These are phyloP conservation scores for Tachina fera DNA, from an alignment of 2,888 invertebrate species.

Conservation along the genomic window DNA sequence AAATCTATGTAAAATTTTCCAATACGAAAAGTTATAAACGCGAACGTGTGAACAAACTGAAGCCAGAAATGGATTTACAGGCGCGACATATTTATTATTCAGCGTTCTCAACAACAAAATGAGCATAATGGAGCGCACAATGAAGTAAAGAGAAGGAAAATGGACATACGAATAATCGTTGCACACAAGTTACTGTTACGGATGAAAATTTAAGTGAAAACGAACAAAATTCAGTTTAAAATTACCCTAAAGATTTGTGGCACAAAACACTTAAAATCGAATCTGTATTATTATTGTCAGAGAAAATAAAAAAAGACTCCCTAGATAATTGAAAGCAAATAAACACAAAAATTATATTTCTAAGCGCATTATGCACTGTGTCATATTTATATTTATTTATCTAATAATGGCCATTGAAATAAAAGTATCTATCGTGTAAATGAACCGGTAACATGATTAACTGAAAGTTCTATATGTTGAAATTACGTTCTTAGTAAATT, in stretches of 20 bases:
- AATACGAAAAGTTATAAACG: slow-evolving; percentile 78
- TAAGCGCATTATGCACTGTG: no score
- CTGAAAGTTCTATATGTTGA: no score
- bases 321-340: no score
- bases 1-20: slow-evolving; percentile 78
- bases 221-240: background rate
- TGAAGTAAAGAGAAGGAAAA: background rate
- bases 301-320: no score
- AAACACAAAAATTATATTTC: no score
- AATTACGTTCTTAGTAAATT: no score
- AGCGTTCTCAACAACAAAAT: background rate
- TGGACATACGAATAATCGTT: slow-evolving; percentile 10
- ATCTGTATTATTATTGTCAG: background rate
- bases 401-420: no score
- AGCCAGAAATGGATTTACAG: background rate
- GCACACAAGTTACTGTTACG: slow-evolving; percentile 39
- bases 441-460: no score
- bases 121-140: background rate
- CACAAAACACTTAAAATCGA: background rate
- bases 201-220: slow-evolving; percentile 30
- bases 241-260: no score
- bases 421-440: no score
- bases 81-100: background rate
- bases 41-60: slow-evolving; percentile 35
- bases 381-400: no score